Base-by-base conservation (phyloP, 2,113 vertebrate genomes). In the Echinops telfairi region DNA sequence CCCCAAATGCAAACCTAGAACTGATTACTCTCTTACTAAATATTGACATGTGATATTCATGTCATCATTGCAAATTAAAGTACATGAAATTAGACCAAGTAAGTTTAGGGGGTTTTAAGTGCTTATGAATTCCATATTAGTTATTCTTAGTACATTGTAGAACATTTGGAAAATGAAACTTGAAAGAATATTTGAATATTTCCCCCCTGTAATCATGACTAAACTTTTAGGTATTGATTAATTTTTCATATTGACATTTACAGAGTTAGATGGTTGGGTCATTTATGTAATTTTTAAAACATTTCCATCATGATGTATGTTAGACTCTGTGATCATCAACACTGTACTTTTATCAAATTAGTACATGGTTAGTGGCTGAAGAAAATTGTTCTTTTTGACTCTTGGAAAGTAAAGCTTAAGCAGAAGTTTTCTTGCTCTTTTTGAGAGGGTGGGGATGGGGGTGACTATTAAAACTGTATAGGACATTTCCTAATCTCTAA, bases 301-400 rank as follows among this genome's bases (percentile, higher is more conserved):
- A 83, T 96, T 40, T 40, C n/a, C 3, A n/a, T 53, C 71, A 29
- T 47, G 36, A 29, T n/a, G 14, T 82, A 12, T 22, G 23, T 77
- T 25, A 38, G 10, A 79, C 23, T 60, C 6, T 33, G 1, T 40
- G 43, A 73, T 82, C 64, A 43, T 68, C 29, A 75, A 80, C 53
- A 80, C 11, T 8, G 0, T n/a, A 57, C 4, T 88, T 16, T 78
- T 87, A 38, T 71, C 5, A 84, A 62, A 75, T 57, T 88, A 91
- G 83, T 38, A 80, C 31, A 10, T 40, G 80, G 70, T 85, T 38
- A 68, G 75, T 83, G 23, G 62, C 31, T 31, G 66, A 85, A 82
- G 25, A 82, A 82, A 94, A 75, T 36, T 12, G 17, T 94, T 95
- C 92, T 27, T 40, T 94, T 93, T 91, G n/a, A 94, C 33, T 33